Conservation (phyloP, 2,797 vertebrate species). For the Vultur gryphus region DNA sequence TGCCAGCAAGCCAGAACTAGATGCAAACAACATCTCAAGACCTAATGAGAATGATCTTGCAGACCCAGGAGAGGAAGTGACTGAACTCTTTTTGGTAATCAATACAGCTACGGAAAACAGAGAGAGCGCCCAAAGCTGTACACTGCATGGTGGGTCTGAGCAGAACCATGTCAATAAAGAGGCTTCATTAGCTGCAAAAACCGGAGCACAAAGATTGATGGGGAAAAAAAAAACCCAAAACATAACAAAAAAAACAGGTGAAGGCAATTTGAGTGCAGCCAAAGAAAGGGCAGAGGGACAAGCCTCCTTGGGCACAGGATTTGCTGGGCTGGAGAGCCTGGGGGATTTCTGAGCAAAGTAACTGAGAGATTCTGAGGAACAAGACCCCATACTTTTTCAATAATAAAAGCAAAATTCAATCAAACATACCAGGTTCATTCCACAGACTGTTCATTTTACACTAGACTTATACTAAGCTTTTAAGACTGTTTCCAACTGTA, state of each 20-base stretch:
- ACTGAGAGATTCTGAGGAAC: neutral
- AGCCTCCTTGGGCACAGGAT: fast-evolving
- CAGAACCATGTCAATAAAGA: neutral
- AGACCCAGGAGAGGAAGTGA: neutral
- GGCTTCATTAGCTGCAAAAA: neutral
- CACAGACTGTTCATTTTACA: neutral
- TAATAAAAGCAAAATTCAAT: neutral
- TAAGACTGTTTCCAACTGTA: neutral
- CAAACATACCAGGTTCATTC: neutral
- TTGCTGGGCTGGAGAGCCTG: neutral
- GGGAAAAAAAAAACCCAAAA: no score
- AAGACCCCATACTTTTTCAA: neutral
- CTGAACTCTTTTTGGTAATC: neutral
- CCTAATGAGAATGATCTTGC: neutral
- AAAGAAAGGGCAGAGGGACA: neutral
- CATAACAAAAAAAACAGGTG: no score
- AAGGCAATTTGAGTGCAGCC: neutral
- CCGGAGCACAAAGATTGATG: neutral
- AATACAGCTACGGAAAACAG: neutral
- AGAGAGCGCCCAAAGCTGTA: neutral
- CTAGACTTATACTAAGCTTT: neutral
- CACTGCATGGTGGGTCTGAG: neutral
- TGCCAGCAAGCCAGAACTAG: neutral
- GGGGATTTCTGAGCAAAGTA: neutral
- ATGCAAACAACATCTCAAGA: neutral